Base-by-base conservation (phyloP, 2,888 invertebrate species). In the Amiota minor region DNA sequence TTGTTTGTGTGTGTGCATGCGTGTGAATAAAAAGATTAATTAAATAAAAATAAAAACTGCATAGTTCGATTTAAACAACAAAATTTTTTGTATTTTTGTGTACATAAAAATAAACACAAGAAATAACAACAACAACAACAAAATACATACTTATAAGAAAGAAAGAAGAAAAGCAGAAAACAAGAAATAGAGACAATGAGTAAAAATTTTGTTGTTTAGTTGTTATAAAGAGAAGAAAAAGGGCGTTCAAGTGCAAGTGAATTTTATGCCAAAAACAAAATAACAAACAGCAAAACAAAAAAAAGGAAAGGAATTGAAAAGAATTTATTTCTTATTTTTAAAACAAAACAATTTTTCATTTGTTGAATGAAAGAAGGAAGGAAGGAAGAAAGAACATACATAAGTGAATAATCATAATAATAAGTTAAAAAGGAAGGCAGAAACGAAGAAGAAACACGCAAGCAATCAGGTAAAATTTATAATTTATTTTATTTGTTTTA, bases 171-270 rank as follows among this genome's bases (percentile, higher is more conserved):
- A 2, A 35, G 6, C 35, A 35, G 23, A 35, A 6, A 4, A 35
- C 35, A 35, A 35, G 35, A 35, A 35, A 35, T 35, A 35, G 35
- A 35, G 35, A 6, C 2, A 35, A 35, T 6, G 35, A 35, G 35
- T 35, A 35, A 35, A 35, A 35, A 35, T 35, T 35, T 35, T 35
- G 35, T 35, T 35, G 35, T 35, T 35, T 35, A 35, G 35, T 35
- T 35, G 2, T 35, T 6, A 35, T 35, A 8, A 35, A 8, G 0
- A 35, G 3, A 23, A 65, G 70, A 71, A 74, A 81, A 84, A 85
- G 82, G 83, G 82, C 85, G 82, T 61, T 20, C 12, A 11, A 16
- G 61, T 82, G 81, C 76, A 79, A 82, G 78, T 79, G 69, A 75
- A 79, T 80, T 82, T 72, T 73, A 75, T 80, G 73, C 74, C 74